A percentile compares a stretch with the other conserved stretches of the same genome.
phyloP scores from a whole-genome alignment of 2,113 vertebrate genomes.

The Dermatemys mawii region DNA sequence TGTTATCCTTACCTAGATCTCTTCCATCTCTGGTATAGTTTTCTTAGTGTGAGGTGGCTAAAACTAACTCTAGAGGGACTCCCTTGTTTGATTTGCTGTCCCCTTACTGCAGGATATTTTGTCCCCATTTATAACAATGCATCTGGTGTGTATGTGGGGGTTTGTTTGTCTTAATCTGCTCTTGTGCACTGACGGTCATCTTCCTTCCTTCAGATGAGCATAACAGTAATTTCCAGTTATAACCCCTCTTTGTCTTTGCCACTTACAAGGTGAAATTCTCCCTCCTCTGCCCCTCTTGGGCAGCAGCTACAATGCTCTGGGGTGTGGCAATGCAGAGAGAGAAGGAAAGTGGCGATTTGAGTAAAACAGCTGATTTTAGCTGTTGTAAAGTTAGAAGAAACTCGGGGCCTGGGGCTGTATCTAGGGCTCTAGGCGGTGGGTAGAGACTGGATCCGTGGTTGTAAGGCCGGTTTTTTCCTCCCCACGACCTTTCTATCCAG shows the following conservation, averaged over 20 bases:
- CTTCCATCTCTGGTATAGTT: background rate
- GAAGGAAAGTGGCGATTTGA: background rate
- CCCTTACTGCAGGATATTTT: rapidly evolving
- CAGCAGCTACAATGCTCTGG: rapidly evolving
- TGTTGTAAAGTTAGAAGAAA: background rate
- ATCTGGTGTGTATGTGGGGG: rapidly evolving
- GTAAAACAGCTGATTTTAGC: background rate
- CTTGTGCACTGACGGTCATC: rapidly evolving
- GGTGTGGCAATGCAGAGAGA: background rate
- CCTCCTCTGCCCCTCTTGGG: background rate
- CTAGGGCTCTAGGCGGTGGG: background rate
- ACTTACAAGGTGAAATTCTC: background rate
- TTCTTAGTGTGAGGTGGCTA: background rate
- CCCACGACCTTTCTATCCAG: rapidly evolving
- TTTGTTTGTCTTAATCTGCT: background rate
- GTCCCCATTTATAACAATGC: background rate
- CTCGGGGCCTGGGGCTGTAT: background rate
- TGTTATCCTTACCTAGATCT: background rate
- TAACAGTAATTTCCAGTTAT: background rate
- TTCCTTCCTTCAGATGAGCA: background rate
- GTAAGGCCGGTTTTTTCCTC: background rate
- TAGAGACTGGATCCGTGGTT: background rate
- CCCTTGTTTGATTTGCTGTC: background rate
- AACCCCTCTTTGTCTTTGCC: background rate
- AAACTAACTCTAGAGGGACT: background rate